Conservation (phyloP, 1,140 invertebrate genomes). For the Pseudomyrmex pallidus region DNA sequence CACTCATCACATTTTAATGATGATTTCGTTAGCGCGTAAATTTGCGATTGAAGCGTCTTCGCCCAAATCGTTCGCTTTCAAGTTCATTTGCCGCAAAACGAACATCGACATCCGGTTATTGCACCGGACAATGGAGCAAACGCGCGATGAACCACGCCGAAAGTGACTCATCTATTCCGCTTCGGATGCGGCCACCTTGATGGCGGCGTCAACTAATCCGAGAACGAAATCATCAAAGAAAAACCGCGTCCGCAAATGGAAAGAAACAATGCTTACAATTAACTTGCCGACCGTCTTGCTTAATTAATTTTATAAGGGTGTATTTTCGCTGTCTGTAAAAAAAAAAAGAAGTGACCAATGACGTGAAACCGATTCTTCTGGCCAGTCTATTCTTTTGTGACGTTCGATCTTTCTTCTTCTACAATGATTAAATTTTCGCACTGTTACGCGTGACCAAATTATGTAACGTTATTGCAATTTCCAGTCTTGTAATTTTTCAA, state of each 20-base stretch:
- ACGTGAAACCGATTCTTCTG: no score
- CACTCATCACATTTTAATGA: not conserved
- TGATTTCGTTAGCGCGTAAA: not conserved
- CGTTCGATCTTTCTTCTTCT: no score
- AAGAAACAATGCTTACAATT: conserved; percentile 16
- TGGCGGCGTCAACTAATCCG: not conserved
- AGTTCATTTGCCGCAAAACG: conserved; percentile 18
- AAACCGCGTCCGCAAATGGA: conserved; percentile 14
- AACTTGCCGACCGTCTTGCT: not conserved
- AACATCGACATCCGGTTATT: conserved; percentile 32
- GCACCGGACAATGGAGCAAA: conserved; percentile 33
- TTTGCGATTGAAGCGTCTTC: not conserved
- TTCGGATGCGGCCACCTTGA: not conserved
- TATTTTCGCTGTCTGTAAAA: no score
- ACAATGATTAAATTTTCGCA: no score
- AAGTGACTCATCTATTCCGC: conserved; percentile 58
- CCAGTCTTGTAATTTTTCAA: no score
- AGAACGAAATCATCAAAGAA: conserved; percentile 20
- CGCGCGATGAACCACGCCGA: conserved; percentile 67
- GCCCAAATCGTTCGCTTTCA: conserved; percentile 8
- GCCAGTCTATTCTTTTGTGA: no score
- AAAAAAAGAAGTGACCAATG: no score
- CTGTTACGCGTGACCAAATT: no score
- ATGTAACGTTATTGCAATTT: no score
- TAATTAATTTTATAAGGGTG: no score